These are phyloP conservation scores for Brachypodius melanocephalos DNA, from an alignment of 2,113 vertebrate genomes.

Conservation along the genomic window DNA sequence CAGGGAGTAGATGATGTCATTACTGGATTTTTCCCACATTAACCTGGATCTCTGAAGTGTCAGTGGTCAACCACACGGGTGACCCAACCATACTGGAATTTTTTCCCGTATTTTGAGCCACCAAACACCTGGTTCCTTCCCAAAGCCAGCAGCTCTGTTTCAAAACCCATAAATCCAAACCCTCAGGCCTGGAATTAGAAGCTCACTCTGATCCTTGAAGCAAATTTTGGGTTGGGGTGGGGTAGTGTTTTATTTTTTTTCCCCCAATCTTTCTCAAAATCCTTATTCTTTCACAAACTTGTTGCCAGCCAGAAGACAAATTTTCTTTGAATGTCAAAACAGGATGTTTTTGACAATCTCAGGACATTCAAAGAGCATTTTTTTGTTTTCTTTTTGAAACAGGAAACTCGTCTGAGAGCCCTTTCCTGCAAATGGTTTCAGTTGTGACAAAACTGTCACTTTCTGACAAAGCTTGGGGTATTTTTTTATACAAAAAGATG, in stretches of 20 bases:
- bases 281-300: not conserved
- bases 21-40: not conserved
- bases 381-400: slow-evolving; percentile 31
- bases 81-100: rapidly evolving
- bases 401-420: slow-evolving; percentile 40
- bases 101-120: not conserved
- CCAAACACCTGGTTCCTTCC: not conserved
- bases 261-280: not conserved
- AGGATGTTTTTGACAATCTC: slow-evolving; percentile 65
- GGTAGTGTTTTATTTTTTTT: too few relatives aligned
- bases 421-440: slow-evolving; percentile 40
- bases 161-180: not conserved
- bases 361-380: not conserved
- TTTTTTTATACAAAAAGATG: not conserved
- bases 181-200: not conserved
- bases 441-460: not conserved
- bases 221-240: not conserved
- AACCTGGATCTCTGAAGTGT: not conserved
- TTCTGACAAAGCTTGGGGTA: not conserved
- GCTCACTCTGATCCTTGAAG: not conserved
- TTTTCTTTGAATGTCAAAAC: slow-evolving; percentile 58
- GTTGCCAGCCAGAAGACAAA: not conserved
- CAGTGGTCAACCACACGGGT: rapidly evolving
- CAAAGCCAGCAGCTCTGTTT: not conserved
- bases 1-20: too few relatives aligned